Base-by-base conservation (phyloP, 2,888 invertebrate species). In the Hylaea fasciaria region DNA sequence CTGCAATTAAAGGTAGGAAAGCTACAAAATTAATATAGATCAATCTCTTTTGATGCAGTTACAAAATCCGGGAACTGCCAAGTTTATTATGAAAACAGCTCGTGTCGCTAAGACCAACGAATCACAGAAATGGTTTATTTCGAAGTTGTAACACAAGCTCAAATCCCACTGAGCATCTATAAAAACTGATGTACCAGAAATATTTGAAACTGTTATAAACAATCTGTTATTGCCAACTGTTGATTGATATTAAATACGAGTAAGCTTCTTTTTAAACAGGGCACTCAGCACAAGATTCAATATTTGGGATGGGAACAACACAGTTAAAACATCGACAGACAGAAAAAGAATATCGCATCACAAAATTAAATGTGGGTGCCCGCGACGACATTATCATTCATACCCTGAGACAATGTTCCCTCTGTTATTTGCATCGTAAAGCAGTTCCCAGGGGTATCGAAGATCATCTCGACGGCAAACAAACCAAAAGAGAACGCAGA, bases 401-500 rank as follows among this genome's bases (percentile, higher is more conserved):
- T 32, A 7, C 1, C 3, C 7, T 32, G 32, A 32, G 32, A 22
- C 32, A 32, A 32, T 32, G 32, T 32, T 32, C 32, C 32, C 9
- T 32, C 12, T 37, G 37, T 12, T n/a, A 37, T 12, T 37, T 12
- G 37, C n/a, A 37, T 37, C 12, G 12, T 43, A 46, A 40, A 28
- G 45, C 29, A 57, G 45, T 40, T 39, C 44, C 44, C 14, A 22
- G 37, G 47, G 39, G 61, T 68, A 75, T 73, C 70, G 70, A 73
- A 71, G 73, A 73, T 73, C 70, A 73, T 70, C 62, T 64, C 63
- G 66, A 61, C 67, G 62, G 66, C 75, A 77, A 80, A 81, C 72
- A 79, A 76, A 78, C 76, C 81, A 82, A 80, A 82, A 74, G 72
- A 71, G 69, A 73, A 75, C 70, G 59, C 60, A 48, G 69, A 68